Conservation (phyloP, 2,797 vertebrate species). For the Clarias laeviceps region DNA sequence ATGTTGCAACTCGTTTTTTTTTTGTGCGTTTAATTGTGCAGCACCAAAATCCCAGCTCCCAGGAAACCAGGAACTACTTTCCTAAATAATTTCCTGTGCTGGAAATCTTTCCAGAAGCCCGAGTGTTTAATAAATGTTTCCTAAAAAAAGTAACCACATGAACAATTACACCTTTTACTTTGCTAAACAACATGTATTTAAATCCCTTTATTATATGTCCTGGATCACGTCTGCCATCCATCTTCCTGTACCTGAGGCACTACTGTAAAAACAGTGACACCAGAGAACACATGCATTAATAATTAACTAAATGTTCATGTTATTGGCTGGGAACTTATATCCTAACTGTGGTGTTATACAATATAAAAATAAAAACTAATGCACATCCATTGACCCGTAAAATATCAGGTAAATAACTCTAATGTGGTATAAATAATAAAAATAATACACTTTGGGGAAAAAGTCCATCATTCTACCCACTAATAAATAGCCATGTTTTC, state of each 20-base stretch:
- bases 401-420: background rate
- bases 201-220: background rate
- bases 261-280: background rate
- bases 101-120: background rate
- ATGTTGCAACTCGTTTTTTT: too few relatives aligned
- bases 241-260: background rate
- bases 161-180: background rate
- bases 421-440: background rate
- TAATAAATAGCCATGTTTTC: background rate
- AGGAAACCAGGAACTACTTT: background rate
- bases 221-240: background rate
- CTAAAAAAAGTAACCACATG: background rate
- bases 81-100: background rate
- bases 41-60: too few relatives aligned
- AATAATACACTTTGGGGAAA: background rate
- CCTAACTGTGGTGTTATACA: background rate
- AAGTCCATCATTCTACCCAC: background rate
- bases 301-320: background rate
- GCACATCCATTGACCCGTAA: background rate
- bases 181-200: background rate
- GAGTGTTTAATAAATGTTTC: background rate
- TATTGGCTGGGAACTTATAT: too few relatives aligned
- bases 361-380: background rate
- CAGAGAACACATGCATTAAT: background rate
- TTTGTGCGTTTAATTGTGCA: too few relatives aligned